Conservation (phyloP, 2,888 invertebrate genomes). For the Gerris lacustris region DNA sequence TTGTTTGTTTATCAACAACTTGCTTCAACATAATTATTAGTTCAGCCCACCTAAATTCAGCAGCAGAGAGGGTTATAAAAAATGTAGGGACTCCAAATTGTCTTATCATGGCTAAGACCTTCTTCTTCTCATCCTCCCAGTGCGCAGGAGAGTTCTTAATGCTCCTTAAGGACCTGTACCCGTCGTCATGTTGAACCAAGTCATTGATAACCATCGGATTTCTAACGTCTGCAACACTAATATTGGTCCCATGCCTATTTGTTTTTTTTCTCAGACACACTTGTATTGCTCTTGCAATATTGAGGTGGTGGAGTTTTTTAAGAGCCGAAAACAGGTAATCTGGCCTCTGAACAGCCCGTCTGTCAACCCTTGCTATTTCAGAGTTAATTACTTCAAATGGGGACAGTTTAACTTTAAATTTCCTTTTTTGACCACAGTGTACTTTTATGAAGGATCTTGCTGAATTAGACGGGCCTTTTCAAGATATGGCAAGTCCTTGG, state of each 20-base stretch:
- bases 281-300: too few relatives aligned
- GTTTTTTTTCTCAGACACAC: too few relatives aligned
- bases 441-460: slow-evolving; percentile 8
- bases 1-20: slow-evolving; percentile 6
- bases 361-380: slow-evolving; percentile 19
- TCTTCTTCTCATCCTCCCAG: slow-evolving; percentile 20
- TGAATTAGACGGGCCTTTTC: neutral
- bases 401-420: slow-evolving; percentile 8
- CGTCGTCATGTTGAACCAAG: slow-evolving; percentile 12
- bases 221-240: neutral
- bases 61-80: slow-evolving; percentile 26
- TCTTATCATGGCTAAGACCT: slow-evolving; percentile 22
- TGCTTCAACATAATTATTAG: slow-evolving; percentile 18
- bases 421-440: slow-evolving; percentile 15
- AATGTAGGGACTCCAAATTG: slow-evolving; percentile 22
- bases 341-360: neutral
- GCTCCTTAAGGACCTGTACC: neutral
- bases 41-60: slow-evolving; percentile 25
- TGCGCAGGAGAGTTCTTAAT: slow-evolving; percentile 9
- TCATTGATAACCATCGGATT: neutral
- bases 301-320: too few relatives aligned
- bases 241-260: too few relatives aligned
- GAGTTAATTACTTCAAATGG: slow-evolving; percentile 4
- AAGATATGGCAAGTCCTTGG: neutral
- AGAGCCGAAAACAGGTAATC: neutral